These are phyloP conservation scores for Napeogenes sylphis DNA, from an alignment of 2,888 invertebrate genomes.

Conservation along the genomic window DNA sequence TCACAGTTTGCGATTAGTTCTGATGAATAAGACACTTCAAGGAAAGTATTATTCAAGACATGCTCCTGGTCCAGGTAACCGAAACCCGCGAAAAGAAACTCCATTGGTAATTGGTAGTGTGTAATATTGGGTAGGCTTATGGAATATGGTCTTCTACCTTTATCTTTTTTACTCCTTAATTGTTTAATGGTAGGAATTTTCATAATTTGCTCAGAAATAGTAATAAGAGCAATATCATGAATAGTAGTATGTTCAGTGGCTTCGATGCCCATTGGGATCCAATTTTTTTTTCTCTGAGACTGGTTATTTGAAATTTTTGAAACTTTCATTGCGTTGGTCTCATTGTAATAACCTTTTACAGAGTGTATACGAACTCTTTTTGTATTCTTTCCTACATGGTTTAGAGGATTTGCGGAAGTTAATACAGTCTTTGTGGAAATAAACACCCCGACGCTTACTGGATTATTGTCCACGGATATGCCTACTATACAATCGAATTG, in stretches of 20 bases:
- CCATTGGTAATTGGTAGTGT: background rate
- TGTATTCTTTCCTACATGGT: slow-evolving; percentile 9
- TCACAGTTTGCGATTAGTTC: slow-evolving; percentile 22
- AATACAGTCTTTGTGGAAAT: slow-evolving; percentile 16
- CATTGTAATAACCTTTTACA: slow-evolving; percentile 8
- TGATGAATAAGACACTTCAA: slow-evolving; percentile 17
- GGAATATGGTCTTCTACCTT: background rate
- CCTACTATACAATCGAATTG: slow-evolving; percentile 23
- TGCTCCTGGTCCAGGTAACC: slow-evolving; percentile 23
- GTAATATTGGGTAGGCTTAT: background rate
- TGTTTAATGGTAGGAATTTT: too few relatives aligned
- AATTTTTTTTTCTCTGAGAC: slow-evolving; percentile 16
- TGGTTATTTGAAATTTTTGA: slow-evolving; percentile 14
- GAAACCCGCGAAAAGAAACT: slow-evolving; percentile 26
- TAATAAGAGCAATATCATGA: slow-evolving; percentile 23
- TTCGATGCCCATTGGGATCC: slow-evolving; percentile 22
- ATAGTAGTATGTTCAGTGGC: slow-evolving; percentile 22
- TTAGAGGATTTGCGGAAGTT: slow-evolving; percentile 27
- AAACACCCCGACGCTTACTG: slow-evolving; percentile 16
- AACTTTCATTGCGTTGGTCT: slow-evolving; percentile 1
- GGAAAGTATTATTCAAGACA: slow-evolving; percentile 14
- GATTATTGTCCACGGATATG: slow-evolving; percentile 17
- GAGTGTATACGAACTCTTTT: slow-evolving; percentile 16
- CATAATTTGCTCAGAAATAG: slow-evolving; percentile 1
- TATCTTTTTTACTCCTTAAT: too few relatives aligned